Evolutionary conservation across 2,113 vertebrate genomes (phyloP), one percentile per base, ranked within the genome.

Genomic region (Stigmatopora nigra): DNA sequence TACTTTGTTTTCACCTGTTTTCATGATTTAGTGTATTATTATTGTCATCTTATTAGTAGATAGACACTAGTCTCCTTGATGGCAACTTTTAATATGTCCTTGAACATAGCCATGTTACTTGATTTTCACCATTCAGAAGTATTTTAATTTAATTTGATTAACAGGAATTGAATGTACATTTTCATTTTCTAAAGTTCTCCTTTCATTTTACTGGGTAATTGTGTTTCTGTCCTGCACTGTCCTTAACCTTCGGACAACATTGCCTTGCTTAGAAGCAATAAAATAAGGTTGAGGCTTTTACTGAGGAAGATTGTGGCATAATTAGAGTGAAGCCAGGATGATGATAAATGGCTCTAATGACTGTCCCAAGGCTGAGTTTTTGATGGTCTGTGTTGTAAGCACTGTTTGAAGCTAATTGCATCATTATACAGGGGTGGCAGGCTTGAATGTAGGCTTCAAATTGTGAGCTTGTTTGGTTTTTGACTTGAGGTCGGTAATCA

Each of bases 271-370:
- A 74, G 58, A 72, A 57, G 2, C 45, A 17, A 51, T 67, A 59
- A 59, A n/a, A 59, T 59, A 47, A 19, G 31, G 17, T 3, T 41
- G 46, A 44, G 65, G 55, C 64, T 55, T 62, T 62, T 61, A 67
- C 62, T 47, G 63, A 67, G 63, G 71, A 45, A 7, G 49, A 73
- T 64, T 66, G 65, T 22, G 8, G 36, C 72, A 41, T 82, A 81
- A 84, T 59, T 84, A 72, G 62, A 75, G 65, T 51, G 60, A 71
- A 53, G 1, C 12, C 35, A 14, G n/a, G 20, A 20, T 19, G 25
- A 67, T 70, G 79, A 82, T 77, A 76, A 82, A 77, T 64, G 73
- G 77, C 76, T 67, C 31, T 81, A 78, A 81, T 78, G 78, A 80
- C 72, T 68, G 67, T 60, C 64, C 70, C 77, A 75, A 84, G 58